Conservation (phyloP, 2,888 invertebrate species). For the Choristoneura rosaceana region DNA sequence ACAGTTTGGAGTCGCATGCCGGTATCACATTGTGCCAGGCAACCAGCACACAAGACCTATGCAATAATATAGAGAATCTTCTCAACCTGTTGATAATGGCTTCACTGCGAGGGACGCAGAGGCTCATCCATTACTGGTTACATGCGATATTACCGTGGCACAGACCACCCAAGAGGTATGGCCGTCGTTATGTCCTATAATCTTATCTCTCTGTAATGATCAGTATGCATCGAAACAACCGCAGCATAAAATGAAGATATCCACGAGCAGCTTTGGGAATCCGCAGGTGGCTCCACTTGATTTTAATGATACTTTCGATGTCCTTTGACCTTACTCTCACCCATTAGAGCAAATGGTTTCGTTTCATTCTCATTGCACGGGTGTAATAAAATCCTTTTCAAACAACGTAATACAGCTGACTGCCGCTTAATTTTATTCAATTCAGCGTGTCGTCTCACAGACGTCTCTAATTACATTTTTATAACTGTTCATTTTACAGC, state of each 20-base stretch:
- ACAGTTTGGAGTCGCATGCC: slow-evolving; percentile 73
- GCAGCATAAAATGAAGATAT: slow-evolving; percentile 39
- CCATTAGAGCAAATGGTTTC: slow-evolving; percentile 4
- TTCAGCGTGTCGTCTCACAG: slow-evolving; percentile 7
- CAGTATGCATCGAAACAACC: slow-evolving; percentile 58
- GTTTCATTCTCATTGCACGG: background rate
- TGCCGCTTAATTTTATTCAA: slow-evolving; percentile 24
- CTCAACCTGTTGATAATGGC: slow-evolving; percentile 22
- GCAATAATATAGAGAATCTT: slow-evolving; percentile 36
- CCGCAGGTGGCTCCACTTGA: slow-evolving; percentile 30
- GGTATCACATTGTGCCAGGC: slow-evolving; percentile 51
- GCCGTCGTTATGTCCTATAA: slow-evolving; percentile 71
- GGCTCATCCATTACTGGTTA: slow-evolving; percentile 64
- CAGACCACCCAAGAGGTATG: slow-evolving; percentile 75
- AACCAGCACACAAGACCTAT: slow-evolving; percentile 57
- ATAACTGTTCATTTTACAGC: slow-evolving; percentile 35
- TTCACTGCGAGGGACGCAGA: slow-evolving; percentile 42
- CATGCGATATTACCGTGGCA: slow-evolving; percentile 56
- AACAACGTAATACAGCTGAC: background rate
- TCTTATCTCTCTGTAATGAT: slow-evolving; percentile 73
- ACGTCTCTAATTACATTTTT: slow-evolving; percentile 33
- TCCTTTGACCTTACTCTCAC: slow-evolving; percentile 30
- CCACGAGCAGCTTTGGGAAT: slow-evolving; percentile 33
- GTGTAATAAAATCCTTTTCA: background rate
- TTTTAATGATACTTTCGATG: slow-evolving; percentile 40